Base-by-base conservation (phyloP, 2,113 vertebrate genomes). In the Paradoxurus hermaphroditus region DNA sequence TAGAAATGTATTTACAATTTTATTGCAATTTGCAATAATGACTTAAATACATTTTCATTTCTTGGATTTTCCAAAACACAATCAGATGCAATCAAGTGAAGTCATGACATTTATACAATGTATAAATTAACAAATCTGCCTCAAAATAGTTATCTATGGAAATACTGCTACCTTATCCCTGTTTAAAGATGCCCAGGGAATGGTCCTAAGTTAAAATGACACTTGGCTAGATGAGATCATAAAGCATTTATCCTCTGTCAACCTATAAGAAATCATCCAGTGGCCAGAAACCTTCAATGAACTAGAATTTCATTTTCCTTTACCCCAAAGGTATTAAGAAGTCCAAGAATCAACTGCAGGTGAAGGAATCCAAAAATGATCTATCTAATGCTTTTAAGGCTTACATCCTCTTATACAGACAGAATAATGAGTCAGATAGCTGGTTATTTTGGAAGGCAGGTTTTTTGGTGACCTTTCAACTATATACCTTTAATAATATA, bases 11-110 rank as follows among this genome's bases (percentile, higher is more conserved):
- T 49, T 91, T 86, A 63, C 59, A 65, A 46, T 73, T 81, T 84
- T 44, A 88, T 3, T 95, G 68, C 53, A 84, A 59, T 72, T 65
- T 85, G 34, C 92, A 95, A 94, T 84, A 90, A 96, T 56, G 14
- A 95, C 59, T 91, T 96, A 96, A 96, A 93, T 51, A 96, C 63
- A 89, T 25, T 31, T 62, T 97, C 53, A 88, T 73, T 81, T 94
- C 56, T 81, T 44, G 59, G 51, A 65, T 95, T 97, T 97, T 79
- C 91, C 79, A 95, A 95, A 97, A 96, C 86, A 97, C 19, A 89
- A 78, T 91, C 93, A 81, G 79, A 95, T 70, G 67, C 73, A 95
- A 95, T 90, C 78, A 93, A 91, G 65, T 73, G 21, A 93, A 83
- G 78, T 68, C 56, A 31, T 44, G 46, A 87, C 49, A 93, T 86